Percentiles rank a stretch among this genome's conserved stretches.
Conservation (phyloP, 2,113 vertebrate genomes). For the Ictalurus furcatus region DNA sequence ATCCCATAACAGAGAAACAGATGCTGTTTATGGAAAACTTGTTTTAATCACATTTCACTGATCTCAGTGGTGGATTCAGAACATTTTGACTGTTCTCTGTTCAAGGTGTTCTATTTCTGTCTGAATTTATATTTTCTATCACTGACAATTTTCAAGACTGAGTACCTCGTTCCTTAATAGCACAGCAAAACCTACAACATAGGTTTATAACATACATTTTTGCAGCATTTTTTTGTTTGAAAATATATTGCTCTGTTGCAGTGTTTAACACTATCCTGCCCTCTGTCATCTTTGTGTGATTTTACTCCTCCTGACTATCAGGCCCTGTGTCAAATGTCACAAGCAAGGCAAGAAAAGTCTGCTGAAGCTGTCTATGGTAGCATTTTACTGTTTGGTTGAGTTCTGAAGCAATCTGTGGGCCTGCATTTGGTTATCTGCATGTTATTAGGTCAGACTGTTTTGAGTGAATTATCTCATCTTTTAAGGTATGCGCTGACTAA, state of each 20-base stretch:
- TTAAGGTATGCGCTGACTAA: neutral
- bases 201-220: neutral
- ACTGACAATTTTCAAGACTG: neutral
- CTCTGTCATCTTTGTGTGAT: neutral
- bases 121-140: neutral
- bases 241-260: neutral
- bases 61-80: neutral
- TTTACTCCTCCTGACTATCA: neutral
- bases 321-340: neutral
- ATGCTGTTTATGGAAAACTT: neutral
- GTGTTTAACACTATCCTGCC: neutral
- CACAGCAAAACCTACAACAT: neutral
- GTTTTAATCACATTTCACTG: neutral
- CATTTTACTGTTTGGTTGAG: neutral
- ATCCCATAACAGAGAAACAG: too few species aligned
- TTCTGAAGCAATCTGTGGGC: neutral
- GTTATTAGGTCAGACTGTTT: neutral
- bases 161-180: neutral
- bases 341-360: neutral
- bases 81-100: neutral
- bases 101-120: too few species aligned
- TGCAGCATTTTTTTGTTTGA: too few species aligned
- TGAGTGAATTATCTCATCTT: neutral
- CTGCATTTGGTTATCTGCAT: neutral
- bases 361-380: neutral